Evolutionary conservation across 2,888 invertebrate species (phyloP), one percentile per base, ranked within the genome.

Genomic region (Cepaea hortensis): DNA sequence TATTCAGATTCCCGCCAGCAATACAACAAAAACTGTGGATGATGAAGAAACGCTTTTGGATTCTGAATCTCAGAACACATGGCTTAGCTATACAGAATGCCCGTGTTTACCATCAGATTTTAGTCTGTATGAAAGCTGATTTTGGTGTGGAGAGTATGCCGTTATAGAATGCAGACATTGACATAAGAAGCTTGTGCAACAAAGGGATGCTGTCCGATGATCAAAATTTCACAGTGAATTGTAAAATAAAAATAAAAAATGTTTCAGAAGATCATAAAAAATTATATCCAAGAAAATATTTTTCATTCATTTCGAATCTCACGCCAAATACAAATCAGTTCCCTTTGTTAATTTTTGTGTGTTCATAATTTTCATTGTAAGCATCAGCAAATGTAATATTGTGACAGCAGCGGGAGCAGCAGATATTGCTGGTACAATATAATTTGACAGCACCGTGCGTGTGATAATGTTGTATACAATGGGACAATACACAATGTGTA

Each of bases 1-100:
- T 62, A 82, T 82, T 85, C 81, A 81, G 46, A 46, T 68, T 15
- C 48, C 70, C 62, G 46, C 50, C 70, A 75, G 81, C 76, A 82
- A 82, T 75, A 62, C 50, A 80, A 85, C 80, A 76, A 82, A 82
- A 76, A 82, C 55, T 73, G 82, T 73, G 68, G 72, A 82, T 82
- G 48, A 82, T 61, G 82, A 82, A 73, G 72, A 82, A 82, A 82
- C 50, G 72, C 55, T 73, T 73, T 72, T 82, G 72, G 72, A 70
- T 72, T 70, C 35, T 82, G 82, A 82, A 73, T 82, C 82, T 70
- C 72, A 72, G 61, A 72, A 48, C 55, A 72, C 82, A 82, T n/a
- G 65, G 82, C 48, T 82, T 82, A 82, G 72, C 55, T 82, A 72
- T 82, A 82, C 72, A 72, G n/a, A 72, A 46, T 82, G 72, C 55